phyloP scores from a whole-genome alignment of 2,888 invertebrate genomes.

The Dilophus febrilis region DNA sequence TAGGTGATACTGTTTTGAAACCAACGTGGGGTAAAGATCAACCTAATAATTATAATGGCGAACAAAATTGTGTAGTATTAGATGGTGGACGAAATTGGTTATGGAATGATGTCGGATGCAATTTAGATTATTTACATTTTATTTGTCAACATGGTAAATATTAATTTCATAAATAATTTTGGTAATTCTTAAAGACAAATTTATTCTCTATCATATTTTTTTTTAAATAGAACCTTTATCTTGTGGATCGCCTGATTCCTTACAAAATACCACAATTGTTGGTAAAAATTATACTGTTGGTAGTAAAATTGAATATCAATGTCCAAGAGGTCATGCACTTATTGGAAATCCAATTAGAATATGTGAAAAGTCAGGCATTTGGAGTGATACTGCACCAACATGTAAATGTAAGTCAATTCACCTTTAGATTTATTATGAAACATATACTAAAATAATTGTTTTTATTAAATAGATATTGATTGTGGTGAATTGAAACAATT shows the following conservation, averaged over 20 bases:
- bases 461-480: slow-evolving; percentile 50
- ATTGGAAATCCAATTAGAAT: slow-evolving; percentile 49
- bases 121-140: slow-evolving; percentile 83
- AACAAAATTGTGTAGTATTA: slow-evolving; percentile 86
- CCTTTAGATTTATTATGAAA: no score
- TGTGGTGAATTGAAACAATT: slow-evolving; percentile 53
- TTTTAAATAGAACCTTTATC: slow-evolving; percentile 50
- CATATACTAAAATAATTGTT: neutral
- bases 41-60: slow-evolving; percentile 89
- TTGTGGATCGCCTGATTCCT: slow-evolving; percentile 78
- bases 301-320: slow-evolving; percentile 51
- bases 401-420: slow-evolving; percentile 59
- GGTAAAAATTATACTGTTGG: slow-evolving; percentile 54
- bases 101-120: slow-evolving; percentile 91
- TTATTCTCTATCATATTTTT: neutral
- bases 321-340: slow-evolving; percentile 69
- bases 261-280: slow-evolving; percentile 62
- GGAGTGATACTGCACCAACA: slow-evolving; percentile 64
- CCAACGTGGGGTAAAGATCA: slow-evolving; percentile 88
- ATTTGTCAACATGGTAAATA: slow-evolving; percentile 80
- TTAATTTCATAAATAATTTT: no score
- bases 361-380: slow-evolving; percentile 61
- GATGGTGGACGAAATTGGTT: slow-evolving; percentile 81
- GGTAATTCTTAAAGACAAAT: neutral
- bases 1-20: slow-evolving; percentile 59